Evolutionary conservation across 1,140 invertebrate species (phyloP).

Genomic region (Parasteatoda tepidariorum): DNA sequence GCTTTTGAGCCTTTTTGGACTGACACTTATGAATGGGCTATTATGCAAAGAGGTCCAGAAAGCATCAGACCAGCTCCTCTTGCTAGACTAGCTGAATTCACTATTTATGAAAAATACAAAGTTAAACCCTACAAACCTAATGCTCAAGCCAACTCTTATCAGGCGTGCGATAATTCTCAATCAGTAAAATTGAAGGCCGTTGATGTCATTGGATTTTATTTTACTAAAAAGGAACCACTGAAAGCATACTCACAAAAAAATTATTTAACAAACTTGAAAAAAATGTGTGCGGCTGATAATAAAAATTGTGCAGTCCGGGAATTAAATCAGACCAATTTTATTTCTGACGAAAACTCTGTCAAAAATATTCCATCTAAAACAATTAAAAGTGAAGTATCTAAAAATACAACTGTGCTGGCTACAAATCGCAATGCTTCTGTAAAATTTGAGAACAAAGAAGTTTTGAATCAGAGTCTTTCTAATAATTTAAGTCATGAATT

Average conservation of each 20-base stretch:
- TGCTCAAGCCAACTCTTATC: too few species aligned
- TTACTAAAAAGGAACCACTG: not conserved
- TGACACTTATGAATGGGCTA: conserved; percentile 49
- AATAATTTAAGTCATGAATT: too few species aligned
- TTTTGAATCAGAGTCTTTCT: too few species aligned
- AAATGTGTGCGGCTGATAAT: conserved; percentile 14
- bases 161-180: not conserved
- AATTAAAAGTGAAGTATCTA: too few species aligned
- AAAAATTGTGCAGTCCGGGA: not conserved
- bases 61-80: conserved; percentile 11
- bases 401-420: too few species aligned
- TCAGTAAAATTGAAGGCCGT: not conserved
- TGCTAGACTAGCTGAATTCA: conserved; percentile 30
- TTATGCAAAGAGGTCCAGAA: conserved; percentile 30
- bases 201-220: conserved; percentile 31
- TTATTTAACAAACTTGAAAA: conserved; percentile 36
- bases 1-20: conserved; percentile 43
- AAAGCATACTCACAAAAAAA: conserved; percentile 21
- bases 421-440: too few species aligned
- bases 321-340: conserved; percentile 10
- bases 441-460: too few species aligned
- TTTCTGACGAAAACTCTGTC: not conserved
- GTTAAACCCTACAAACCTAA: not conserved
- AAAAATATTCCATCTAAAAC: too few species aligned
- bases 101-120: not conserved